A percentile compares a stretch with the other conserved stretches of the same genome.
phyloP scores from a whole-genome alignment of 2,797 vertebrate genomes.

The Halcyon chelicuti region DNA sequence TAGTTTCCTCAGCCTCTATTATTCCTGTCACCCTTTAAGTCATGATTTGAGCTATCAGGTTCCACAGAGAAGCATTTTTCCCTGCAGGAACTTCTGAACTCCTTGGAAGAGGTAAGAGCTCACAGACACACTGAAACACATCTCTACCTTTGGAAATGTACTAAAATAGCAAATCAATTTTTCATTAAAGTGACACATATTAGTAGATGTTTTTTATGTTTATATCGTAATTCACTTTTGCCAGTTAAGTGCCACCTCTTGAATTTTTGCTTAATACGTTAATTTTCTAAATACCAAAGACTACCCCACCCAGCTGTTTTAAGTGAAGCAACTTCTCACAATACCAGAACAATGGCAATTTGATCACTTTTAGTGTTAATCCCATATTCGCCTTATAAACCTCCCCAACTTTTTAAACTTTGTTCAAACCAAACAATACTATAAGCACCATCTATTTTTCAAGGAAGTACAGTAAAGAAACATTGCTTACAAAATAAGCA shows the following conservation, averaged over 20 bases:
- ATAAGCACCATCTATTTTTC: not conserved
- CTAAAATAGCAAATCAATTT: not conserved
- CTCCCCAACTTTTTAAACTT: not conserved
- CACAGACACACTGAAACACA: not conserved
- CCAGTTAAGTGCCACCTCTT: not conserved
- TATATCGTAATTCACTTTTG: not conserved
- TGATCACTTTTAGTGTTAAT: not conserved
- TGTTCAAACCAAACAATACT: not conserved
- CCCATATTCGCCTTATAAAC: not conserved
- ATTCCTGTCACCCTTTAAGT: not conserved
- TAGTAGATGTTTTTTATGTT: not conserved
- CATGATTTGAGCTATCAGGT: not conserved
- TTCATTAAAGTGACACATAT: accelerated
- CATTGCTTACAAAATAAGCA: not conserved
- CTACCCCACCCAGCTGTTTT: not conserved
- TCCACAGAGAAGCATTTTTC: not conserved
- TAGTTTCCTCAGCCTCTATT: not conserved
- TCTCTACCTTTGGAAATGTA: not conserved
- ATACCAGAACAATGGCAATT: not conserved
- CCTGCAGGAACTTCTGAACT: not conserved
- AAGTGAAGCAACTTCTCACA: not conserved
- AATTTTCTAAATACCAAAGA: not conserved
- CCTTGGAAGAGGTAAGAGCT: not conserved
- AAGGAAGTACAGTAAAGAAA: not conserved
- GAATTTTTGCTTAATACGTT: not conserved